Percentiles rank a stretch among this genome's conserved stretches.
Conservation (phyloP, 1,140 invertebrate species). For the Acyrthosiphon pisum region DNA sequence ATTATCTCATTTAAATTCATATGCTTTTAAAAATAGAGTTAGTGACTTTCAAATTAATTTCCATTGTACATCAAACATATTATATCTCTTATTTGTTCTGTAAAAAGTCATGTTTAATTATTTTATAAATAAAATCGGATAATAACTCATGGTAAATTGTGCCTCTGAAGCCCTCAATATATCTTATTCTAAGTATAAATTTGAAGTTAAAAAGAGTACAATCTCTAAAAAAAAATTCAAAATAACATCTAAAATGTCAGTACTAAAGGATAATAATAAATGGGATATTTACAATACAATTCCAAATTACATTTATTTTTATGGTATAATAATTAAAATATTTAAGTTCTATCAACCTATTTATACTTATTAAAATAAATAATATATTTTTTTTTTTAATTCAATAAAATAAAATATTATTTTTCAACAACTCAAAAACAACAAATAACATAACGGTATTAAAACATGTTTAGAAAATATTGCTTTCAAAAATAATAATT, state of each 20-base stretch:
- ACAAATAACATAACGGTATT: constrained; percentile 54
- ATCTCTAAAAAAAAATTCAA: constrained; percentile 21
- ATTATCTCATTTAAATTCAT: neutral
- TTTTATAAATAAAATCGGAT: neutral
- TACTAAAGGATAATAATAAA: constrained; percentile 44
- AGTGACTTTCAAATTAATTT: neutral
- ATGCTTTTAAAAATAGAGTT: neutral
- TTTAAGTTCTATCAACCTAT: constrained; percentile 54
- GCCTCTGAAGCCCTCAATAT: constrained; percentile 53
- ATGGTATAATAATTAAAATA: constrained; percentile 55
- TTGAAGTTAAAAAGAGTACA: constrained; percentile 35
- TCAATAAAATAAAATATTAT: constrained; percentile 57
- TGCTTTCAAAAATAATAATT: constrained; percentile 55
- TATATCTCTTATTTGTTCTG: neutral
- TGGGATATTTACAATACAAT: constrained; percentile 50
- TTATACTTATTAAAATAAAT: constrained; percentile 56
- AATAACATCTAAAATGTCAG: constrained; percentile 48
- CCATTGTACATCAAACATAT: neutral
- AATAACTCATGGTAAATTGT: constrained; percentile 29
- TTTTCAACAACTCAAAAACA: constrained; percentile 57
- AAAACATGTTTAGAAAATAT: constrained; percentile 57
- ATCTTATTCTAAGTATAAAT: constrained; percentile 45
- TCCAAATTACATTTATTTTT: constrained; percentile 52
- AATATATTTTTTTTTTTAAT: constrained; percentile 43
- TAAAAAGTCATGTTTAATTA: neutral